These are phyloP conservation scores for Pao palembangensis DNA, from an alignment of 2,113 vertebrate species.

Conservation along the genomic window DNA sequence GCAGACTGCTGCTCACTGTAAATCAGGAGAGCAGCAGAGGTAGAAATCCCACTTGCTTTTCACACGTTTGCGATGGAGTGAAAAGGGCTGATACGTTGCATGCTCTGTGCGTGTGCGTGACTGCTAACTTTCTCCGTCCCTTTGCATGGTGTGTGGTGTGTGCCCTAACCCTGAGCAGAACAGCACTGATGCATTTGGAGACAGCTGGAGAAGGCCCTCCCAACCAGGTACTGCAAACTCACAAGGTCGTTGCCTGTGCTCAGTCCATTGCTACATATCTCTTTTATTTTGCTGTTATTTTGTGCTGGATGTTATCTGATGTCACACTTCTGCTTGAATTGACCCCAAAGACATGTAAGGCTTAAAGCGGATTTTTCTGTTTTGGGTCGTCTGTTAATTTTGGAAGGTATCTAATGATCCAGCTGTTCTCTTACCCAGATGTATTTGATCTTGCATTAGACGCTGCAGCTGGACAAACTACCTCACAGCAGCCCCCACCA, in stretches of 20 bases:
- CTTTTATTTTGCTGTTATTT: conserved; percentile 51
- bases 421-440: neutral
- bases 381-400: too few relatives aligned
- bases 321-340: conserved; percentile 34
- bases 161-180: conserved; percentile 93
- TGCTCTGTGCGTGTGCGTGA: conserved; percentile 62
- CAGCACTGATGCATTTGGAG: conserved; percentile 99
- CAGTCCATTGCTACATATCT: conserved; percentile 57
- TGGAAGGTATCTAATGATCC: too few relatives aligned
- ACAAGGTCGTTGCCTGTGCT: conserved; percentile 57
- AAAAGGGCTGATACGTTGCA: conserved; percentile 63
- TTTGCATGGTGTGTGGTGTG: conserved; percentile 81
- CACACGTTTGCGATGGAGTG: conserved; percentile 41
- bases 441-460: conserved; percentile 56
- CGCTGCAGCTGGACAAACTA: conserved; percentile 94
- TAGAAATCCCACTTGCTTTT: conserved; percentile 22
- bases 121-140: conserved; percentile 84
- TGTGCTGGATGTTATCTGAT: conserved; percentile 44
- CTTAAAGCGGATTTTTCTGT: neutral
- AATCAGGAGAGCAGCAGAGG: neutral
- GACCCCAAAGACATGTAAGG: conserved; percentile 2
- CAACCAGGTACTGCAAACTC: conserved; percentile 90
- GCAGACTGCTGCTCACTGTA: neutral
- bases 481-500: conserved; percentile 89
- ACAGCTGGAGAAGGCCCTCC: conserved; percentile 94